A percentile compares a stretch with the other conserved stretches of the same genome.
Evolutionary conservation across 2,113 vertebrate species (phyloP).

Genomic region (Coreoperca whiteheadi): DNA sequence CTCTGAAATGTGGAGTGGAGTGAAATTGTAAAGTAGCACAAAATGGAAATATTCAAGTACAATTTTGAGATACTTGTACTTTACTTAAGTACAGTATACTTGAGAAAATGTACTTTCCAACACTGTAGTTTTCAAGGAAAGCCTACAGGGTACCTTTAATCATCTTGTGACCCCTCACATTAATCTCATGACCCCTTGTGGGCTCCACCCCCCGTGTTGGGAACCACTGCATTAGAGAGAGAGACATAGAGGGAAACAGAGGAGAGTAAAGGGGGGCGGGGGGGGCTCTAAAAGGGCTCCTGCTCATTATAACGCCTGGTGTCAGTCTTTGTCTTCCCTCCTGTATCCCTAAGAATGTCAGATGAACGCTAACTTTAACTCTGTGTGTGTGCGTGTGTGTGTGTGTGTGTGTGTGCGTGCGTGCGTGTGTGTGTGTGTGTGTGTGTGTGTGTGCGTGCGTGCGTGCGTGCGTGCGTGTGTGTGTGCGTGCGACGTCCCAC

Average conservation of each 20-base stretch:
- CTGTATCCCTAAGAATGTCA: slow-evolving; percentile 40
- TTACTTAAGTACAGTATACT: too few relatives aligned
- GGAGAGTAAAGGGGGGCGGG: slow-evolving; percentile 22
- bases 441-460: slow-evolving; percentile 32
- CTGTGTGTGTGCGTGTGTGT: slow-evolving; percentile 17
- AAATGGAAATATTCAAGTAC: too few relatives aligned
- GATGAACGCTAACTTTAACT: slow-evolving; percentile 41
- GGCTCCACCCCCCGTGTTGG: neutral
- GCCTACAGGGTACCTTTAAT: too few relatives aligned
- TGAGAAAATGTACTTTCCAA: too few relatives aligned
- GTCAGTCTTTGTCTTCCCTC: slow-evolving; percentile 55
- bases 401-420: slow-evolving; percentile 26
- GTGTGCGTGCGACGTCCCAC: slow-evolving; percentile 32
- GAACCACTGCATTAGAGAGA: neutral
- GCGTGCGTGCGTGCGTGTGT: slow-evolving; percentile 41
- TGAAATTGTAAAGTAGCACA: too few relatives aligned
- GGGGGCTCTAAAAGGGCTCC: slow-evolving; percentile 36
- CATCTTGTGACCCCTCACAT: too few relatives aligned
- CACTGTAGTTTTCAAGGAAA: too few relatives aligned
- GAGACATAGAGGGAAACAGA: neutral
- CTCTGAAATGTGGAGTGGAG: too few relatives aligned
- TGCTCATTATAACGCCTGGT: slow-evolving; percentile 65
- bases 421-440: slow-evolving; percentile 18
- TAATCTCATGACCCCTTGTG: neutral
- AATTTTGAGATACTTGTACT: too few relatives aligned